phyloP scores from a whole-genome alignment of 2,797 vertebrate genomes.

The Diceros bicornis region DNA sequence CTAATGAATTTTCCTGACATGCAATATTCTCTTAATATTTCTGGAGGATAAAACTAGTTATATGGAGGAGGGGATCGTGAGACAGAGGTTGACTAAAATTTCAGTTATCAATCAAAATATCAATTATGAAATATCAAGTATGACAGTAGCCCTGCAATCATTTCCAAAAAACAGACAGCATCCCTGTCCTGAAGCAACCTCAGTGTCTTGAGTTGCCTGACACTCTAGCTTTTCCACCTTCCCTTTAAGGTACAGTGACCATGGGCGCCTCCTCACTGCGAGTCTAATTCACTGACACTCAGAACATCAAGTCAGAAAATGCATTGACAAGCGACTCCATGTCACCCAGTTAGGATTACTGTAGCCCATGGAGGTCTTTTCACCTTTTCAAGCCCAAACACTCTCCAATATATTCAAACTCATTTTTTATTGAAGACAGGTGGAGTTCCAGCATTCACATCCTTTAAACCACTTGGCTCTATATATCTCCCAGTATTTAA shows the following conservation, averaged over 20 bases:
- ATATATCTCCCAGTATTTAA: background rate
- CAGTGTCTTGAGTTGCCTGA: background rate
- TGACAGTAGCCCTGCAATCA: background rate
- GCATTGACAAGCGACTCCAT: background rate
- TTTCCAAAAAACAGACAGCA: background rate
- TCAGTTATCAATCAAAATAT: conserved; percentile 27
- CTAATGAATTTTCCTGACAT: background rate
- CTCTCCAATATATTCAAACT: background rate
- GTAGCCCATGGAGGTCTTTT: background rate
- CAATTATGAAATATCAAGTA: background rate
- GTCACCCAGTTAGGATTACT: background rate
- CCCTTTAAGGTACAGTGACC: background rate
- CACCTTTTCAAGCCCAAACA: background rate
- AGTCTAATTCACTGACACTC: background rate
- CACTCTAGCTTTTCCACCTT: background rate
- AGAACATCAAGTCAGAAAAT: background rate
- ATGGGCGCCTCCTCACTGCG: background rate
- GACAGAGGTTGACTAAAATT: conserved; percentile 20
- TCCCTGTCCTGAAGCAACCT: background rate
- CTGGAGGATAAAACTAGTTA: conserved; percentile 23
- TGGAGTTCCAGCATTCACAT: background rate
- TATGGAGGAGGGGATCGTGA: background rate
- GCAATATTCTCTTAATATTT: background rate
- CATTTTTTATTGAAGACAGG: background rate
- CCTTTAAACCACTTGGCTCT: background rate